Evolutionary conservation across 2,113 vertebrate genomes (phyloP).

Genomic region (Heteronetta atricapilla): DNA sequence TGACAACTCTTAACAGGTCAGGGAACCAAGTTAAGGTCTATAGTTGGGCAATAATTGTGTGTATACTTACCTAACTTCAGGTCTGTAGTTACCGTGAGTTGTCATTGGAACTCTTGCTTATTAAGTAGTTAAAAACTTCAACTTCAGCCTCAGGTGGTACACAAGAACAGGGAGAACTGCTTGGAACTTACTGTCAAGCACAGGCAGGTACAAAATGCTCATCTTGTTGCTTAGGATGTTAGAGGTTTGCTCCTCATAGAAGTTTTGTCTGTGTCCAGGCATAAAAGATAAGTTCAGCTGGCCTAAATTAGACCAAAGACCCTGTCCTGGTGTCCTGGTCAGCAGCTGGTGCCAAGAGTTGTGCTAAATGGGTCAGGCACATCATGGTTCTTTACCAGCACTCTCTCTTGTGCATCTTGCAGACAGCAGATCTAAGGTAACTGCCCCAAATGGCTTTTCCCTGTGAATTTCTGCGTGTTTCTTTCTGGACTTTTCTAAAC

Average conservation of each 20-base stretch:
- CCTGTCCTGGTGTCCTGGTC: not conserved
- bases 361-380: not conserved
- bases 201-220: not conserved
- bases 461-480: not conserved
- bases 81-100: not conserved
- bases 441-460: not conserved
- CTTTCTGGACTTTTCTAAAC: not conserved
- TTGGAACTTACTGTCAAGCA: not conserved
- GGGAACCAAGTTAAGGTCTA: not conserved
- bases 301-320: not conserved
- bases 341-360: not conserved
- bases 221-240: not conserved
- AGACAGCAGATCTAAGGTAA: not conserved
- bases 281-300: not conserved
- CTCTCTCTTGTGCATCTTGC: not conserved
- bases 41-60: not conserved
- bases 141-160: not conserved
- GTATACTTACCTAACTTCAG: not conserved
- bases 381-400: not conserved
- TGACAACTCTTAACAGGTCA: not conserved
- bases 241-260: not conserved
- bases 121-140: not conserved
- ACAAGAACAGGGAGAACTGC: not conserved
- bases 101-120: not conserved
- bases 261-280: not conserved